Evolutionary conservation across 2,113 vertebrate species (phyloP), one percentile per base, ranked within the genome.

Genomic region (Scomber scombrus): DNA sequence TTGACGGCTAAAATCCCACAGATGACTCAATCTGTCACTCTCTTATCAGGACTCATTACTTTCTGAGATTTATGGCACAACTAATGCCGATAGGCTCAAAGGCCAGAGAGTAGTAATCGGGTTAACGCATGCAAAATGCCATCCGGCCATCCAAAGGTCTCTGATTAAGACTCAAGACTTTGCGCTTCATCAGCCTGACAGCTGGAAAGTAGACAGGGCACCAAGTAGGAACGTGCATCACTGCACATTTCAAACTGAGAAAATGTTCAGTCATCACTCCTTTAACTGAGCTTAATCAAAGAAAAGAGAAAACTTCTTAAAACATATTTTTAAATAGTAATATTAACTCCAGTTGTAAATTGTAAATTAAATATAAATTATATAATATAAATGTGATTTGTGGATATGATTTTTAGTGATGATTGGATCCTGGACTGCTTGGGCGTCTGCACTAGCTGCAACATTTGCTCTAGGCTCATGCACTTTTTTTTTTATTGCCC

Each of bases 71-170:
- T 83, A 89, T 21, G 29, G 46, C 52, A 43, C 19, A 61, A 12
- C 23, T 62, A 12, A 80, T 8, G 68, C 23, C 51, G 63, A 34
- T 52, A n/a, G 68, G 84, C 66, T 91, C 85, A 93, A 93, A 94
- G 88, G 79, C 69, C 75, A 34, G 45, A 60, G 23, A 54, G 15
- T 66, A n/a, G 49, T 23, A 57, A 75, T 57, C 29, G 50, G 14
- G 29, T 75, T 77, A 69, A 83, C 3, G n/a, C 1, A 40, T 63
- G 46, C 43, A 23, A 46, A 63, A 81, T 34, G 19, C 13, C 52
- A 47, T 52, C 23, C 1, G 29, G 72, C 21, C 58, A 89, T 69
- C 81, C 80, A 91, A 93, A 94, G 88, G 85, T 93, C 77, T 84
- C 80, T 55, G 80, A 80, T 65, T 68, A 72, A 67, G 6, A 73